Conservation (phyloP, 30 jellyfish, hydroid and myxozoan species). For the Aurelia sp. region DNA sequence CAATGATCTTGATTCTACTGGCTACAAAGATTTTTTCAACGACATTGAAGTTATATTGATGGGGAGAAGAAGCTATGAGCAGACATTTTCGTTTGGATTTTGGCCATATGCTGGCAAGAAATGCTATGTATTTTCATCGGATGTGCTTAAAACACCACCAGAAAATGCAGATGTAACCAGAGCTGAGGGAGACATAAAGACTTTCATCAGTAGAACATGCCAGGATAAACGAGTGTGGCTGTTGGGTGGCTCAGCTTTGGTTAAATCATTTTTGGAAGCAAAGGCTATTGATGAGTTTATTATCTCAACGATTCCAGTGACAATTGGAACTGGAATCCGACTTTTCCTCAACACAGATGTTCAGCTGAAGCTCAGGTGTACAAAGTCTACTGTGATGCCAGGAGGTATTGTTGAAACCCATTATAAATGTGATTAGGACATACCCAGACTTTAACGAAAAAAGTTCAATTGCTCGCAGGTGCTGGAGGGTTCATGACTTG, state of each 20-base stretch:
- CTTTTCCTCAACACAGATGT: slow-evolving; percentile 38
- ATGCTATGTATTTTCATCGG: slow-evolving; percentile 53
- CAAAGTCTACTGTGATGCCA: slow-evolving; percentile 5
- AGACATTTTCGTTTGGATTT: slow-evolving; percentile 41
- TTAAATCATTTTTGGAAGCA: slow-evolving; percentile 35
- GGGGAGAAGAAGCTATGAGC: slow-evolving; percentile 65
- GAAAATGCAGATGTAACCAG: slow-evolving; percentile 40
- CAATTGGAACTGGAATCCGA: slow-evolving; percentile 58
- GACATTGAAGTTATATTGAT: slow-evolving; percentile 38
- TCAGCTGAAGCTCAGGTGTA: slow-evolving; percentile 16
- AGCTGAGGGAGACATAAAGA: slow-evolving; percentile 45
- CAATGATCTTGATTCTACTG: slow-evolving; percentile 25
- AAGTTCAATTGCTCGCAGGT: no score
- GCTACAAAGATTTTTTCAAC: slow-evolving; percentile 20
- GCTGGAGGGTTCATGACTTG: no score
- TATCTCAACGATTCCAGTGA: slow-evolving; percentile 47
- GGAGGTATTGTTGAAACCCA: slow-evolving; percentile 38
- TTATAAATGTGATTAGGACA: slow-evolving; percentile 1
- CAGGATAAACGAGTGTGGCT: slow-evolving; percentile 58
- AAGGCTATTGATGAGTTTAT: slow-evolving; percentile 40
- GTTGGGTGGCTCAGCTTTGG: slow-evolving; percentile 59
- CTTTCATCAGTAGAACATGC: slow-evolving; percentile 21
- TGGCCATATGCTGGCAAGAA: slow-evolving; percentile 68
- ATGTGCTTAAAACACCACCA: slow-evolving; percentile 34
- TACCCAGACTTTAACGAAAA: background rate